These are phyloP conservation scores for Cremastinae sp. DNA, from an alignment of 2,888 invertebrate species.

Conservation along the genomic window DNA sequence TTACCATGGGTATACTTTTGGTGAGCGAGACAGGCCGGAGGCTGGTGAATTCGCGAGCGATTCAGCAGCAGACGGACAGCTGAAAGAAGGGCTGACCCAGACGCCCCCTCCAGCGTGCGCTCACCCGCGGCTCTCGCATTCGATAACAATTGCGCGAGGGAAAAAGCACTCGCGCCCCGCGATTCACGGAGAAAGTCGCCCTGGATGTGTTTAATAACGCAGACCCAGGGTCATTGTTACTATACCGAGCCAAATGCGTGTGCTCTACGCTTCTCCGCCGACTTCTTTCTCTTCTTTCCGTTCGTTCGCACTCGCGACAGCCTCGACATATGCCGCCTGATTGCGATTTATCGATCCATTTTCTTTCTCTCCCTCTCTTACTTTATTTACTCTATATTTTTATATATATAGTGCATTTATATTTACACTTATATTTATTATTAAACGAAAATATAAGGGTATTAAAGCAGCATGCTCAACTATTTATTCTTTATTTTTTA, in stretches of 20 bases:
- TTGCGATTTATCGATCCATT: constrained; percentile 54
- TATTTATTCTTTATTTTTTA: too few species aligned
- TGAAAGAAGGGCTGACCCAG: constrained; percentile 78
- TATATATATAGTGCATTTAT: too few species aligned
- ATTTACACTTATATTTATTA: too few species aligned
- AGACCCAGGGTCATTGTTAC: constrained; percentile 60
- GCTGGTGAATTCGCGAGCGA: not conserved
- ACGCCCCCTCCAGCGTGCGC: constrained; percentile 73
- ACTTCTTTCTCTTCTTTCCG: not conserved
- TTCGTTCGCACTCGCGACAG: constrained; percentile 7
- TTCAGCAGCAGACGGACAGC: constrained; percentile 71
- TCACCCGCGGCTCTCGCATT: constrained; percentile 63
- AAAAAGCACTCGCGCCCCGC: constrained; percentile 15
- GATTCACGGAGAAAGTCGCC: constrained; percentile 33
- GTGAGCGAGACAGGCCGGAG: too few species aligned
- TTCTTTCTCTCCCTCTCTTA: too few species aligned
- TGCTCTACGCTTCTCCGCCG: not conserved
- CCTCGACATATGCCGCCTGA: constrained; percentile 20
- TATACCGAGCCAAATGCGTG: constrained; percentile 42
- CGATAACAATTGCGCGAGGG: constrained; percentile 67
- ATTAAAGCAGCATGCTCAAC: too few species aligned
- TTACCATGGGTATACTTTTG: too few species aligned
- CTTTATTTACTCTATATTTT: not conserved
- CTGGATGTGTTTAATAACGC: constrained; percentile 53
- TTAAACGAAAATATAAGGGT: too few species aligned